These are phyloP conservation scores for Alethe diademata DNA, from an alignment of 2,113 vertebrate species.

Conservation along the genomic window DNA sequence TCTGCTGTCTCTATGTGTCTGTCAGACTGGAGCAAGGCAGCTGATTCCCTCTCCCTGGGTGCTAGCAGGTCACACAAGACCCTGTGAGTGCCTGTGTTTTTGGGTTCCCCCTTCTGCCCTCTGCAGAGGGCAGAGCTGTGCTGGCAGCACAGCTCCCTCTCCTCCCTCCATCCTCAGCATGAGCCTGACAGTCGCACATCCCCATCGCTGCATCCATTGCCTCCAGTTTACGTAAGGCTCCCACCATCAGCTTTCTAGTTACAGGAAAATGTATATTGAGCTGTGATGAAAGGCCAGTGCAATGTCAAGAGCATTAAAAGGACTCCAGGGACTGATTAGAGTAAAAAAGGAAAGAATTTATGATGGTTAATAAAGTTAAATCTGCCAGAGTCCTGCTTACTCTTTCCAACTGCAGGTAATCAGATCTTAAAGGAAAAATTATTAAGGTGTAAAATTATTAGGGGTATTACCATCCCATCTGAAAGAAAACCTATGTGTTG, in stretches of 20 bases:
- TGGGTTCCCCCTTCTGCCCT: background rate
- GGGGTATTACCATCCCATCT: background rate
- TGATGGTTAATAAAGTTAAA: slow-evolving; percentile 50
- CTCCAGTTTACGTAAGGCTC: background rate
- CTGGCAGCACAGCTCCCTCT: background rate
- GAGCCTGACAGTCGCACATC: fast-evolving
- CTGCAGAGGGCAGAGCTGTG: fast-evolving
- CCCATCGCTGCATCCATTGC: background rate
- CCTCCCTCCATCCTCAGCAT: background rate
- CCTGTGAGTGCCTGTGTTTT: fast-evolving
- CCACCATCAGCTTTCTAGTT: background rate
- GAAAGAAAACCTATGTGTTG: background rate
- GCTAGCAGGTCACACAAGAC: fast-evolving
- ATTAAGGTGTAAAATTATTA: background rate
- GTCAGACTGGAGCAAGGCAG: background rate
- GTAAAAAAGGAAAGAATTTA: slow-evolving; percentile 59
- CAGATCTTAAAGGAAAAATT: background rate
- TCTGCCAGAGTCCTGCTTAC: background rate
- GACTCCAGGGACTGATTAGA: slow-evolving; percentile 41
- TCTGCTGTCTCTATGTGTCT: background rate
- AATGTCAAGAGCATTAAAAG: slow-evolving; percentile 48
- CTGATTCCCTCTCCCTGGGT: background rate
- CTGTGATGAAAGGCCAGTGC: slow-evolving; percentile 37
- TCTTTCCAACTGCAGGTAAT: slow-evolving; percentile 23
- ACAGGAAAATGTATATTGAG: slow-evolving; percentile 53